A percentile compares a stretch with the other conserved stretches of the same genome.
Conservation (phyloP, 53 echinoderm and acorn worm species). For the Astropecten irregularis region DNA sequence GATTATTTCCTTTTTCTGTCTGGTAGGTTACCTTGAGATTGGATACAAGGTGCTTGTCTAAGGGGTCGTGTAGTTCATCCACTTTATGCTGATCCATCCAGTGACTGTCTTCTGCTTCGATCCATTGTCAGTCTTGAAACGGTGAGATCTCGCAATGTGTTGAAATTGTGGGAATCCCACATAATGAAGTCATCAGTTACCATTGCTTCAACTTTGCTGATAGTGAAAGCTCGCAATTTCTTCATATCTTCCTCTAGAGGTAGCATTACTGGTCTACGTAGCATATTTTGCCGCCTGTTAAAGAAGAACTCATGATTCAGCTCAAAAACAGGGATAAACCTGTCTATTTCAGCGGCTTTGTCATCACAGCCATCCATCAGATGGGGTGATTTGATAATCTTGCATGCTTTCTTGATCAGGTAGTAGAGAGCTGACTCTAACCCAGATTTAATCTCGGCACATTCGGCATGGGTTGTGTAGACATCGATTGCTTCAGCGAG, state of each 20-base stretch:
- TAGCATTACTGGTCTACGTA: slow-evolving; percentile 54
- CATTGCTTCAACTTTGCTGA: slow-evolving; percentile 20
- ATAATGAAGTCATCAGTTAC: slow-evolving; percentile 31
- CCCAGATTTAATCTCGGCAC: background rate
- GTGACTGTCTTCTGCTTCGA: background rate
- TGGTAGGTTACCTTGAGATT: slow-evolving; percentile 75
- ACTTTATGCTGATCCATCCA: slow-evolving; percentile 35
- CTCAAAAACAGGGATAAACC: slow-evolving; percentile 61
- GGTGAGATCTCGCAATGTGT: slow-evolving; percentile 40
- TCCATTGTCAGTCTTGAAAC: slow-evolving; percentile 56
- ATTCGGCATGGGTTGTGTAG: background rate
- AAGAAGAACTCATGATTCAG: slow-evolving; percentile 52
- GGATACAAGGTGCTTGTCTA: slow-evolving; percentile 25
- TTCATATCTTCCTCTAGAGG: slow-evolving; percentile 69
- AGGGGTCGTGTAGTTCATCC: slow-evolving; percentile 31
- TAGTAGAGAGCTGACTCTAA: background rate
- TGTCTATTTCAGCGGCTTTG: slow-evolving; percentile 55
- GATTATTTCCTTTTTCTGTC: slow-evolving; percentile 69
- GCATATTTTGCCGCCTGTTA: slow-evolving; percentile 46
- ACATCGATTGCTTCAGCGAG: background rate
- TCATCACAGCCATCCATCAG: background rate
- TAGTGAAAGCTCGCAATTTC: slow-evolving; percentile 53
- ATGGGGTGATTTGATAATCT: background rate
- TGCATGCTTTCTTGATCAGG: background rate
- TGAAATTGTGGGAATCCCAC: slow-evolving; percentile 35